A percentile compares a stretch with the other conserved stretches of the same genome.
phyloP scores from a whole-genome alignment of 2,888 invertebrate genomes.

The Mactromeris polynyma region DNA sequence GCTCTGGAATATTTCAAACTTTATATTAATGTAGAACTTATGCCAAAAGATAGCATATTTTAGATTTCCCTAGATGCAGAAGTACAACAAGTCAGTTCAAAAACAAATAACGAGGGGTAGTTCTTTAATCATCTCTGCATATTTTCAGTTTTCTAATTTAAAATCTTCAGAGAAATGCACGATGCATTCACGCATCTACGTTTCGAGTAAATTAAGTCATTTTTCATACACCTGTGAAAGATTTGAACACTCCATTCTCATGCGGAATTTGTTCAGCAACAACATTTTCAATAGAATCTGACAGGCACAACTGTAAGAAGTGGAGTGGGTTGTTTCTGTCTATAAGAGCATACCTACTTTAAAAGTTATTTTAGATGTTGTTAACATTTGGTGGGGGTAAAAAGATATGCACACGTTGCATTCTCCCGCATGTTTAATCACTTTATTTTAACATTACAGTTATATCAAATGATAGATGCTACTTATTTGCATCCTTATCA shows the following conservation, averaged over 20 bases:
- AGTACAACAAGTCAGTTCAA: neutral
- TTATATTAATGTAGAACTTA: too few species aligned
- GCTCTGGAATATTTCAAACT: too few species aligned
- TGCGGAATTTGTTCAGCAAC: neutral
- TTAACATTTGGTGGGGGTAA: too few species aligned
- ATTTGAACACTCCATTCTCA: neutral
- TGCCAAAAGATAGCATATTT: too few species aligned
- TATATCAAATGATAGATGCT: too few species aligned
- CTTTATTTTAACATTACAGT: too few species aligned
- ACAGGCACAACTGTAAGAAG: neutral
- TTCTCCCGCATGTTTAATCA: too few species aligned
- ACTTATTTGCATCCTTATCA: too few species aligned
- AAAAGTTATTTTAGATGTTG: too few species aligned
- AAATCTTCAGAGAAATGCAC: neutral
- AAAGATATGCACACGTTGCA: too few species aligned
- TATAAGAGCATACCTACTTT: neutral
- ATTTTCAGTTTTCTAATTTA: neutral
- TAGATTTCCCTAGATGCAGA: neutral
- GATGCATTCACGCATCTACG: neutral
- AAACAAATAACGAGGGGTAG: neutral
- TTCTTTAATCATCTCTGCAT: neutral
- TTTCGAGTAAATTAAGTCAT: neutral
- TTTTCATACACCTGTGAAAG: conserved; percentile 19
- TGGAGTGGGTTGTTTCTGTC: neutral
- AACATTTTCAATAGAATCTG: neutral